Evolutionary conservation across 2,797 vertebrate genomes (phyloP).

Genomic region (Otolemur crassicaudatus): DNA sequence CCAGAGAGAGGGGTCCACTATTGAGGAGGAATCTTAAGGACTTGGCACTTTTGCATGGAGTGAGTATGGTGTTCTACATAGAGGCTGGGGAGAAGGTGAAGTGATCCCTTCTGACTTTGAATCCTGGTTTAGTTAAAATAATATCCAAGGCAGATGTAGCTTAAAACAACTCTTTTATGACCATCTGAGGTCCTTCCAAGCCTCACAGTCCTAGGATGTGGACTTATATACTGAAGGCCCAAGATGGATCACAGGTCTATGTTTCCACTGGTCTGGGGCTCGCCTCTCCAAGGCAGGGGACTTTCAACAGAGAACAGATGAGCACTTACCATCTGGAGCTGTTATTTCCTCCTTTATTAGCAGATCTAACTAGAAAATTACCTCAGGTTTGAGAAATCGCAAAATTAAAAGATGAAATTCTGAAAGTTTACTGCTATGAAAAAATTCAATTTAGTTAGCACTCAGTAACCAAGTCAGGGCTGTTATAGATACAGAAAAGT

Average conservation of each 20-base stretch:
- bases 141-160: not conserved
- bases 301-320: not conserved
- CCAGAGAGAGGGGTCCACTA: not conserved
- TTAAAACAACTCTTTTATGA: not conserved
- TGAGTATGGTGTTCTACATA: not conserved
- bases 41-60: not conserved
- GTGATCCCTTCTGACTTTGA: not conserved
- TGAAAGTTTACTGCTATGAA: constrained; percentile 14
- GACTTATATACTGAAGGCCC: not conserved
- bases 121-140: not conserved
- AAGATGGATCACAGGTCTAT: not conserved
- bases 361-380: constrained; percentile 39
- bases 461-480: not conserved
- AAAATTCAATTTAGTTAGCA: constrained; percentile 25
- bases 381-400: constrained; percentile 27
- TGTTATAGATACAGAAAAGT: not conserved
- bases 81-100: not conserved
- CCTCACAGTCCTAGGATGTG: not conserved
- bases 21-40: not conserved
- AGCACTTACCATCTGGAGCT: not conserved
- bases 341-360: not conserved
- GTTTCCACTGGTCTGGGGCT: not conserved
- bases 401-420: constrained; percentile 8
- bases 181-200: not conserved
- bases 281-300: not conserved